Base-by-base conservation (phyloP, 2,113 vertebrate species). In the Varanus komodoensis region DNA sequence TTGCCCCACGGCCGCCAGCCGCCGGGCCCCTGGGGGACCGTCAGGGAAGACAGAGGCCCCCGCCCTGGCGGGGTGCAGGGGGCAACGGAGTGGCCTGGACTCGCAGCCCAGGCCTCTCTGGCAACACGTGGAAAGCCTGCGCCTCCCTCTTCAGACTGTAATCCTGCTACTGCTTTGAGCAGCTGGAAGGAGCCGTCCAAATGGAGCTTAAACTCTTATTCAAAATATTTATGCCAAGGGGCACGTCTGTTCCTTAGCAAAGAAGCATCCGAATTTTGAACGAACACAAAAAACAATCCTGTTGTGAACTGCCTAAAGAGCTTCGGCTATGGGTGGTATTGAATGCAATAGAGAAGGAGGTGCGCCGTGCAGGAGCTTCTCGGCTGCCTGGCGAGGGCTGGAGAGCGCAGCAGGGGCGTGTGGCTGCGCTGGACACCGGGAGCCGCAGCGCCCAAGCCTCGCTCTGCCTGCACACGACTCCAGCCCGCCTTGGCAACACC, bases 401-500 rank as follows among this genome's bases (percentile, higher is more conserved):
- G 73, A 50, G 29, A 34, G 14, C 32, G 82, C 68, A 75, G 23
- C 38, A 27, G 15, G 1, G 29, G 0, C 0, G 3, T 3, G 2
- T 8, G 8, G 64, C 67, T 69, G 73, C 75, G 91, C 74, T 82
- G 14, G 64, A 86, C 3, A 44, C 87, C 73, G 67, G 14, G 92
- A 87, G 9, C 89, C 90, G 8, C 80, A 87, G 64, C 91, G 64
- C 90, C 95, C 69, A 88, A 94, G 48, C 91, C 17, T 25, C 78
- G 92, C 92, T 93, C 88, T 90, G 88, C 96, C 94, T 91, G 89
- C 68, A 89, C 92, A 94, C 89, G 77, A 90, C 90, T 81, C 90
- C 77, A 74, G 94, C 92, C 94, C 92, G 96, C 96, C 97, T 97
- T 96, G 91, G 97, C 95, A 97, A 97, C 81, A 95, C 93, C 94